Conservation (phyloP, 30 jellyfish, hydroid and myxozoan species). For the Phacellophora camtschatica region DNA sequence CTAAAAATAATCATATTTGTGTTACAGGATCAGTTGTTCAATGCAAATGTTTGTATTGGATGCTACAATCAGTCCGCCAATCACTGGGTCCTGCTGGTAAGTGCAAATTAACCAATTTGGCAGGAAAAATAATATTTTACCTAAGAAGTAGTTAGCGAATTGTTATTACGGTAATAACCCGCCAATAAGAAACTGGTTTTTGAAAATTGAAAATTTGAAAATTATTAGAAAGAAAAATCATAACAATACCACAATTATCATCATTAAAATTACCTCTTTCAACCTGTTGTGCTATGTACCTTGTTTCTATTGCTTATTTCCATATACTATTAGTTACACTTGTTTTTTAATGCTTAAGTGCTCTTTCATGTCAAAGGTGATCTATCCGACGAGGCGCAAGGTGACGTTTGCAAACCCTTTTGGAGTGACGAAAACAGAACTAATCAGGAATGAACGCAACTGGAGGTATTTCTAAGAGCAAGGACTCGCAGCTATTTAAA, state of each 20-base stretch:
- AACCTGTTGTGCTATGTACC: no score
- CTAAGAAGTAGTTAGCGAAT: background rate
- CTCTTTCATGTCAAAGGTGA: no score
- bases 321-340: no score
- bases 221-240: no score
- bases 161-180: background rate
- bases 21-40: background rate
- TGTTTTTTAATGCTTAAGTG: no score
- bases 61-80: background rate
- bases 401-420: background rate
- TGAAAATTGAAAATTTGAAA: no score
- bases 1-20: background rate
- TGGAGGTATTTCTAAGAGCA: background rate
- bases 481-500: no score
- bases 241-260: no score
- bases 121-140: background rate
- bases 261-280: no score
- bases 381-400: background rate
- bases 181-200: background rate
- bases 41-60: background rate
- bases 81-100: background rate
- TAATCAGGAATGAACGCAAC: background rate
- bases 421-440: background rate
- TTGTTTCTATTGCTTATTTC: no score
- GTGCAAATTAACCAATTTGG: background rate